phyloP scores from a whole-genome alignment of 1,140 invertebrate genomes.

The Tetramorium simillimum region DNA sequence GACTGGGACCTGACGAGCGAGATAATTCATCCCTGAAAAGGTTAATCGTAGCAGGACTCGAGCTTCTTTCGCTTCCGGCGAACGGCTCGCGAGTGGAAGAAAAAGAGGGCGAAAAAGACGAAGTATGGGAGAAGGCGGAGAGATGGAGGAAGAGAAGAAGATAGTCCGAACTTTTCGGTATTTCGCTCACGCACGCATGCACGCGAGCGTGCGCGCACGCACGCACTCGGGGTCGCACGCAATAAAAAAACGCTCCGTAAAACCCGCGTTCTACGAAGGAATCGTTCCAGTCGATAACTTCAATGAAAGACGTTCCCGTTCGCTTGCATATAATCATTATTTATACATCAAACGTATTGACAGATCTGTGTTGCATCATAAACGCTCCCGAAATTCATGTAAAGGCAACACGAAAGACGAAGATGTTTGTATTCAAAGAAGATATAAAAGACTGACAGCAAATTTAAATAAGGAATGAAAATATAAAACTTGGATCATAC shows the following conservation, averaged over 20 bases:
- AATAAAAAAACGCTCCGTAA: slow-evolving; percentile 66
- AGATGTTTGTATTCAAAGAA: neutral
- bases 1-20: slow-evolving; percentile 67
- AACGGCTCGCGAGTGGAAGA: slow-evolving; percentile 62
- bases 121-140: slow-evolving; percentile 45
- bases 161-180: slow-evolving; percentile 81
- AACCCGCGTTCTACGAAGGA: slow-evolving; percentile 58
- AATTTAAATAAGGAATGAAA: slow-evolving; percentile 16
- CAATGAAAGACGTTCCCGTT: slow-evolving; percentile 39
- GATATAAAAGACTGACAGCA: slow-evolving; percentile 12
- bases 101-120: slow-evolving; percentile 43
- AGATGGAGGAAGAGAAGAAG: slow-evolving; percentile 66
- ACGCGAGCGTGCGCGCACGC: slow-evolving; percentile 77
- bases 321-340: slow-evolving; percentile 29
- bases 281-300: slow-evolving; percentile 49
- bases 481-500: slow-evolving; percentile 9
- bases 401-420: neutral
- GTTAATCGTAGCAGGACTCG: slow-evolving; percentile 75
- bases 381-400: slow-evolving; percentile 9
- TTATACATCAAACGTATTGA: slow-evolving; percentile 41
- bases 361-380: slow-evolving; percentile 33
- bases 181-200: slow-evolving; percentile 83
- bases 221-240: slow-evolving; percentile 73
- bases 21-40: slow-evolving; percentile 77
- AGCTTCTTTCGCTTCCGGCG: slow-evolving; percentile 75